Percentiles rank a stretch among this genome's conserved stretches.
Evolutionary conservation across 2,797 vertebrate species (phyloP).

Genomic region (Myioborus melanocephalus): DNA sequence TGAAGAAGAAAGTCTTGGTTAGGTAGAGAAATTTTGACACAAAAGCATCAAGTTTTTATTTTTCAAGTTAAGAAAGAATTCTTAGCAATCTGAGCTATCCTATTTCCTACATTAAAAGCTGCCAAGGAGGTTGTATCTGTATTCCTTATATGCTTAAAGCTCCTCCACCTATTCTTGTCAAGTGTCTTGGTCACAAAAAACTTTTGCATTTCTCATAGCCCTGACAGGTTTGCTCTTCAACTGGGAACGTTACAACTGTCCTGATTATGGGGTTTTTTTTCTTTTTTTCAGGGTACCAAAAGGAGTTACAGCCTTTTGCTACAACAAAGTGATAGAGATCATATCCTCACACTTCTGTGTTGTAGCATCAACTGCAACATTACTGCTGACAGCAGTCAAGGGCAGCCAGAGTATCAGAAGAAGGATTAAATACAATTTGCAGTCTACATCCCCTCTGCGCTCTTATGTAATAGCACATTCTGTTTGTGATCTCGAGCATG

Average conservation of each 20-base stretch:
- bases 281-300: neutral
- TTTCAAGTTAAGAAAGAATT: neutral
- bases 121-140: neutral
- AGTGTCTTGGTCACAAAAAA: neutral
- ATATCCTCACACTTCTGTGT: neutral
- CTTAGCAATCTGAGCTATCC: neutral
- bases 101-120: neutral
- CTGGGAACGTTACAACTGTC: neutral
- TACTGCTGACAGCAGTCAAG: neutral
- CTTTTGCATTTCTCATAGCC: rapidly evolving
- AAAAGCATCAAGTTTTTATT: neutral
- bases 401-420: neutral
- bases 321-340: neutral
- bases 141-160: neutral
- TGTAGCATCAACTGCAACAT: neutral
- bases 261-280: neutral
- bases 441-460: neutral
- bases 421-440: neutral
- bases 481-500: neutral
- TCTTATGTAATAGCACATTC: neutral
- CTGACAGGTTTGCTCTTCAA: neutral
- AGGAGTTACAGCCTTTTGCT: neutral
- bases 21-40: neutral
- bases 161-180: neutral
- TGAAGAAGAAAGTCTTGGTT: neutral